Evolutionary conservation across 37 sponge, comb jelly and placozoan species (phyloP), one percentile per base, ranked within the genome.

Genomic region (Tethya wilhelma): DNA sequence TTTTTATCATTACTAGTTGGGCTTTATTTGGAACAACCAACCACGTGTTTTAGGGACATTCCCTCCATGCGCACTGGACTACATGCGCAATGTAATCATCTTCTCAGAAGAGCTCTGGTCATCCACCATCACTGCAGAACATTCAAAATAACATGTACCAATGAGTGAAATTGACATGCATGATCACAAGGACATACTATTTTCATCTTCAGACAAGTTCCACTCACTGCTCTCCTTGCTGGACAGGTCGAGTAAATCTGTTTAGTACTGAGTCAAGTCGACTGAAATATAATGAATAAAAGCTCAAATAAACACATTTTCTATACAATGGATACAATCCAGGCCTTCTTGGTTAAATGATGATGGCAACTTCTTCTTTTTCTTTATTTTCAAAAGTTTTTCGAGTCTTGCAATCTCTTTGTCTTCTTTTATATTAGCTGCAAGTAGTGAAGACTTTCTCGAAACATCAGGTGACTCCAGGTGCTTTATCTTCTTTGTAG

Each of bases 301-400:
- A n/a, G n/a, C 3, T 4, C 14, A 3, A 14, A n/a, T 22, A 4
- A 69, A 43, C 25, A 43, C 25, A 69, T 25, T 26, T 69, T 4
- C 70, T 34, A 3, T 33, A 22, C 36, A 59, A 60, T 43, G 79
- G 86, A 95, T 87, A 90, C 88, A 95, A 46, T 88, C 93, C 53
- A 95, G 73, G 9, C 95, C 95, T 32, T 95, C 95, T 19, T 67
- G 53, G 30, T 49, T 57, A 57, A 95, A 95, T 0, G 90, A 58
- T 20, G 73, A 39, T 17, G 95, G 95, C 26, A 92, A 56, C 37
- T 59, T 74, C 41, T 92, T 87, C 38, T 68, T 73, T 44, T 83
- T 87, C 59, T 83, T 90, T 28, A 96, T 67, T 23, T 82, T 86
- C 57, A 96, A 68, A 1, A 82, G 69, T 38, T 90, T 93, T 60